Base-by-base conservation (phyloP, 2,888 invertebrate species). In the Cheiracanthium punctorium region DNA sequence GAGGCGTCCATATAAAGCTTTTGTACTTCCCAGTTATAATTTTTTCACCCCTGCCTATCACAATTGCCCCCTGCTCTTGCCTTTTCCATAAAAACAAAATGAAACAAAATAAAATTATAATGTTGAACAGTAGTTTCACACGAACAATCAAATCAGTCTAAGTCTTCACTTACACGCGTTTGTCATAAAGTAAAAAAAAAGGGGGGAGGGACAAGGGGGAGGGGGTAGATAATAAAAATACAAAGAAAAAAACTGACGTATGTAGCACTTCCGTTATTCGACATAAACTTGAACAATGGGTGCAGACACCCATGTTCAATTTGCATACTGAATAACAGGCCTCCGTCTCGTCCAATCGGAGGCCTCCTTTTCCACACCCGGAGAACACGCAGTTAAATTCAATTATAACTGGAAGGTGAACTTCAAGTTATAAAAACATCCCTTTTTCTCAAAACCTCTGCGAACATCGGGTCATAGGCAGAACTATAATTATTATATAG, bases 321-420 rank as follows among this genome's bases (percentile, higher is more conserved):
- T 85, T 85, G 69, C 84, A 85, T 85, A 79, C 41, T 37, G 65
- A 84, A 84, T 84, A 77, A 82, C 82, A 77, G 81, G 52, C 29
- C 30, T 48, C 77, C 43, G 17, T 52, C 65, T 79, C 75, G 20
- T 1, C 84, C 84, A 79, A 84, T 84, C 71, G 29, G 65, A 52
- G 30, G 52, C 70, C 17, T 14, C 29, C 69, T 71, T 73, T 75
- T 69, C 14, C 20, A 77, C 37, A 64, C 17, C n/a, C 12, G n/a
- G 8, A 71, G 28, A 37, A 20, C 64, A 52, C 58, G 52, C 84
- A 58, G 72, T 84, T 84, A 69, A 79, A 85, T 73, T 85, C 84
- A 85, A 85, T 85, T 85, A 85, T 72, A 43, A 65, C 71, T 65
- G 37, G 69, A 74, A 82, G 73, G 69, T 85, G 58, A 58, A 73